These are phyloP conservation scores for Dichetophora obliterata DNA, from an alignment of 2,888 invertebrate genomes.

Conservation along the genomic window DNA sequence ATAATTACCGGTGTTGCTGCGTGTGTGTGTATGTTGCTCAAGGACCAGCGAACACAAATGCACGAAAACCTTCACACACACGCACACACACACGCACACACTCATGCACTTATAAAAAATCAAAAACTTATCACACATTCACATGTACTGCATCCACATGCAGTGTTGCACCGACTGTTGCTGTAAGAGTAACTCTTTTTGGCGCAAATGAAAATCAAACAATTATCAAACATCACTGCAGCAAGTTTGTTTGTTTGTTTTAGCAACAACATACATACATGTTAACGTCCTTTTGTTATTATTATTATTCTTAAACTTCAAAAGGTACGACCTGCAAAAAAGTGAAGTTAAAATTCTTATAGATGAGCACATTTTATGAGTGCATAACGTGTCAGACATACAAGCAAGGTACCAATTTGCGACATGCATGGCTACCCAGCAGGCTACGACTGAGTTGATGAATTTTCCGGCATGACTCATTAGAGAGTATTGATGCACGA, in stretches of 20 bases:
- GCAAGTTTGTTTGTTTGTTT: slow-evolving; percentile 29
- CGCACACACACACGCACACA: neutral
- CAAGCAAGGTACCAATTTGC: slow-evolving; percentile 54
- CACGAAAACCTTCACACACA: neutral
- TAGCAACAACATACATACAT: slow-evolving; percentile 5
- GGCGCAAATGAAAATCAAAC: slow-evolving; percentile 61
- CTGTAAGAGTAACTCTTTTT: slow-evolving; percentile 27
- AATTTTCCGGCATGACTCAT: too few relatives aligned
- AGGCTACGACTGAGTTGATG: slow-evolving; percentile 51
- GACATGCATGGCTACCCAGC: slow-evolving; percentile 51
- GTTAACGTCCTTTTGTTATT: slow-evolving; percentile 14
- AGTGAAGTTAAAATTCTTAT: slow-evolving; percentile 14
- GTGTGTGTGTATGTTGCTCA: slow-evolving; percentile 27
- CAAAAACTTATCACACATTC: neutral
- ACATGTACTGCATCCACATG: neutral
- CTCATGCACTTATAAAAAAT: neutral
- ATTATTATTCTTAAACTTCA: slow-evolving; percentile 12
- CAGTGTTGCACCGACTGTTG: slow-evolving; percentile 23
- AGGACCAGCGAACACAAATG: slow-evolving; percentile 13
- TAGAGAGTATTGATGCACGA: too few relatives aligned
- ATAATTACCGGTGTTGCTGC: slow-evolving; percentile 24
- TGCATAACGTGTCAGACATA: slow-evolving; percentile 49
- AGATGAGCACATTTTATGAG: slow-evolving; percentile 48
- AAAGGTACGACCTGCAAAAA: neutral
- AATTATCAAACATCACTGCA: slow-evolving; percentile 49